Percentiles rank a stretch among this genome's conserved stretches.
These are phyloP conservation scores for Drosophila grimshawi DNA, from an alignment of 1,140 invertebrate species.

Conservation along the genomic window DNA sequence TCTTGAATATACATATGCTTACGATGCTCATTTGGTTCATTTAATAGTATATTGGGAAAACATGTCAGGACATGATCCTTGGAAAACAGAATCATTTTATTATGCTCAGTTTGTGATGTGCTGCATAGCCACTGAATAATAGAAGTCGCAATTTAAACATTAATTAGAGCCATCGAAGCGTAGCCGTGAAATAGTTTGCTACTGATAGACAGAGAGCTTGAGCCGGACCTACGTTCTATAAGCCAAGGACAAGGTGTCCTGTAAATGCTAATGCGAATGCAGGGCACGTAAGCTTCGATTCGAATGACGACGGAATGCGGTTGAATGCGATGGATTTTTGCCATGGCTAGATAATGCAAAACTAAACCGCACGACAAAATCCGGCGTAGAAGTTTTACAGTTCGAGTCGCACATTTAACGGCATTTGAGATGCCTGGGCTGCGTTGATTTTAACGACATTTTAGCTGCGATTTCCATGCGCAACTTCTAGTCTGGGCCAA, in stretches of 20 bases:
- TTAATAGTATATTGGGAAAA: not conserved
- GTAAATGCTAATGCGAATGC: conserved; percentile 56
- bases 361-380: conserved; percentile 73
- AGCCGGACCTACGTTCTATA: conserved; percentile 8
- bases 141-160: conserved; percentile 74
- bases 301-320: conserved; percentile 53
- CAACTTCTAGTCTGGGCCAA: conserved; percentile 29
- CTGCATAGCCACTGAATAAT: conserved; percentile 54
- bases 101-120: conserved; percentile 50
- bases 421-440: conserved; percentile 63
- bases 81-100: conserved; percentile 34
- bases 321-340: conserved; percentile 30
- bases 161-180: conserved; percentile 72
- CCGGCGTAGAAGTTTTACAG: conserved; percentile 48
- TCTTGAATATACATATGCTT: too few species aligned
- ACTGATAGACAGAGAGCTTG: conserved; percentile 40
- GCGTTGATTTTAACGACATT: conserved; percentile 77
- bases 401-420: conserved; percentile 61
- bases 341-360: conserved; percentile 42
- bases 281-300: conserved; percentile 47
- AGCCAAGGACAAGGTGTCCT: conserved; percentile 39
- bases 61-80: not conserved
- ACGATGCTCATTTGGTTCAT: too few species aligned
- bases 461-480: conserved; percentile 57
- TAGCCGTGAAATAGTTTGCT: conserved; percentile 49